Conservation (phyloP, 2,888 invertebrate species). For the Caenorhabditis becei region DNA sequence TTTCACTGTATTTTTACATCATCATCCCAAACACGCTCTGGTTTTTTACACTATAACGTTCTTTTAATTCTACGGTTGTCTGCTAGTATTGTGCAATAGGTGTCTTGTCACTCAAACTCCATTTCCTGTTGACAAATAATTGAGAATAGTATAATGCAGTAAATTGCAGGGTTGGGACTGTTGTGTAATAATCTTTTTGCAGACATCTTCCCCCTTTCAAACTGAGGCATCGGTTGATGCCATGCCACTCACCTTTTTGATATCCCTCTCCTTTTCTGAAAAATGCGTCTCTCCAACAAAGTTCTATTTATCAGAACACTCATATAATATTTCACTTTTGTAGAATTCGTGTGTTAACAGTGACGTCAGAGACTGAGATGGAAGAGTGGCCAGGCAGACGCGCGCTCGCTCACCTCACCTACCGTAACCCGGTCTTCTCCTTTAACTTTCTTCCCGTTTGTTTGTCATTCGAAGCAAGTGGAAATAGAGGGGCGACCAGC, state of each 20-base stretch:
- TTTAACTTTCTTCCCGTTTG: slow-evolving; percentile 22
- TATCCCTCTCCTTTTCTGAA: too few relatives aligned
- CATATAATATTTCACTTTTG: too few relatives aligned
- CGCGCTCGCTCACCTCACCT: not conserved
- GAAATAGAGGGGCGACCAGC: slow-evolving; percentile 16
- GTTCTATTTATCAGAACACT: too few relatives aligned
- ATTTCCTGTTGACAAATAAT: slow-evolving; percentile 1
- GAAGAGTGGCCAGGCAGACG: not conserved
- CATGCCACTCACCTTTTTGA: too few relatives aligned
- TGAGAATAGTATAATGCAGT: not conserved
- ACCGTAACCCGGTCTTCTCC: slow-evolving; percentile 31
- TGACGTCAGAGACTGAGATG: not conserved
- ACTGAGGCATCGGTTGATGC: too few relatives aligned
- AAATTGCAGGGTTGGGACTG: not conserved
- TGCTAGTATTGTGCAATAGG: not conserved
- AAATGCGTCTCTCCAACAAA: too few relatives aligned
- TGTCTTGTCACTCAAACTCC: not conserved
- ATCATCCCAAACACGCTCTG: too few relatives aligned
- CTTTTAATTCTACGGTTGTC: slow-evolving; percentile 5
- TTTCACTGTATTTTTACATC: too few relatives aligned
- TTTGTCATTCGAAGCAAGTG: slow-evolving; percentile 48
- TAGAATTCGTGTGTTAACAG: too few relatives aligned
- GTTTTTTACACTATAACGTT: too few relatives aligned
- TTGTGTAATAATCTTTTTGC: not conserved
- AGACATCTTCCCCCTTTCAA: too few relatives aligned